phyloP scores from a whole-genome alignment of 2,113 vertebrate species.

The Holacanthus passer region DNA sequence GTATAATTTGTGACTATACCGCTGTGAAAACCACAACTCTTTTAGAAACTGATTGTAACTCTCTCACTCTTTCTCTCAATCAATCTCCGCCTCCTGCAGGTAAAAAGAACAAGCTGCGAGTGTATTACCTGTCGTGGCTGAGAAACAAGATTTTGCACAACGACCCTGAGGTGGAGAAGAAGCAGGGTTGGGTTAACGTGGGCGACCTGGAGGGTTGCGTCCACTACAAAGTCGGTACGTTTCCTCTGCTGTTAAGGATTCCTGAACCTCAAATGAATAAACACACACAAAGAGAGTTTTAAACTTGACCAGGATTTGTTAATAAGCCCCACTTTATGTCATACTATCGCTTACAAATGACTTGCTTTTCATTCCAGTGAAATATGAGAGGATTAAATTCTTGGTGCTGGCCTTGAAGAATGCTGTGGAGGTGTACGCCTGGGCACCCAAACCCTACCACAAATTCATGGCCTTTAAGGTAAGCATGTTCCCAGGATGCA shows the following conservation, averaged over 20 bases:
- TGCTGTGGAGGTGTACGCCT: constrained; percentile 94
- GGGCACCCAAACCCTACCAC: constrained; percentile 96
- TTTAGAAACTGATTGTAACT: background rate
- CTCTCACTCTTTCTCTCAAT: background rate
- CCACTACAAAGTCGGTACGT: constrained; percentile 85
- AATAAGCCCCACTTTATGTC: background rate
- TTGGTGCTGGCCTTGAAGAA: constrained; percentile 95
- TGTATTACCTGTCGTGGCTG: constrained; percentile 95
- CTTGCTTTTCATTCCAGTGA: constrained; percentile 79
- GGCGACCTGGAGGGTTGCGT: constrained; percentile 94
- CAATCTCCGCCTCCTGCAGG: constrained; percentile 77
- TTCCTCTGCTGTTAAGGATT: background rate
- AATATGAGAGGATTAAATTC: constrained; percentile 96
- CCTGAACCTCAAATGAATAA: background rate
- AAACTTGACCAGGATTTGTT: background rate
- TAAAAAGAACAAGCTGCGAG: constrained; percentile 93
- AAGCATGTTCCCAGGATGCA: background rate
- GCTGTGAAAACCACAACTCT: background rate
- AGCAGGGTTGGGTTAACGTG: constrained; percentile 92
- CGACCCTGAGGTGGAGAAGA: constrained; percentile 93
- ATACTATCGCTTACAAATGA: background rate
- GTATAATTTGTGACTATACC: no score
- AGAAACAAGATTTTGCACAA: constrained; percentile 95
- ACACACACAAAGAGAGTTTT: background rate
- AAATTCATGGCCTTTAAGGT: constrained; percentile 98